phyloP scores from a whole-genome alignment of 2,888 invertebrate genomes.

The Camptogramma bilineatum region DNA sequence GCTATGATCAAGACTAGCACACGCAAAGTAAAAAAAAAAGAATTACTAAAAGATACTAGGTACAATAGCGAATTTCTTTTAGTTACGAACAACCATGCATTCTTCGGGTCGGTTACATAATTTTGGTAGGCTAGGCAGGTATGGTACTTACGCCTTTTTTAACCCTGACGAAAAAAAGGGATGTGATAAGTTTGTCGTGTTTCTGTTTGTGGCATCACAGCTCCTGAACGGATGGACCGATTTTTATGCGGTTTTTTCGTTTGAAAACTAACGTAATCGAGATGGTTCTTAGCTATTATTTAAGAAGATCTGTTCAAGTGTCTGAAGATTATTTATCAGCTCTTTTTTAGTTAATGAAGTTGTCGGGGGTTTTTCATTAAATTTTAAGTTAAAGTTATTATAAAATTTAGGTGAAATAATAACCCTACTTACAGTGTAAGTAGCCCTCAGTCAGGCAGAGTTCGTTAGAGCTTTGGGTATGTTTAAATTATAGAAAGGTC shows the following conservation, averaged over 20 bases:
- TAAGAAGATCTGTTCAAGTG: too few species aligned
- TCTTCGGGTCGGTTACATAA: conserved; percentile 58
- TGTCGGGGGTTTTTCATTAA: too few species aligned
- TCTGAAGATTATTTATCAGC: too few species aligned
- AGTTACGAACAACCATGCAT: conserved; percentile 50
- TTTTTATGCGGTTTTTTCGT: too few species aligned
- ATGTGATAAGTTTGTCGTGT: too few species aligned
- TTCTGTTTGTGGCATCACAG: too few species aligned
- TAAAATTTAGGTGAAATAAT: conserved; percentile 37
- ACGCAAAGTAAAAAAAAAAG: conserved; percentile 62
- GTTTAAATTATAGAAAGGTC: conserved; percentile 28
- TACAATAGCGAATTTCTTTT: conserved; percentile 54
- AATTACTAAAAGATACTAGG: conserved; percentile 50
- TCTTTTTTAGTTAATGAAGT: too few species aligned
- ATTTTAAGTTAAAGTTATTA: conserved; percentile 22
- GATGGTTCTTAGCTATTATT: too few species aligned
- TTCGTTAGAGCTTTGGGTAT: conserved; percentile 21
- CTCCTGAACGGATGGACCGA: too few species aligned
- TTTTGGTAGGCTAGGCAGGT: conserved; percentile 54
- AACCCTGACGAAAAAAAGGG: too few species aligned
- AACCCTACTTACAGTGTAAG: conserved; percentile 25
- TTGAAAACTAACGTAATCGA: too few species aligned
- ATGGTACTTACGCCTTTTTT: too few species aligned
- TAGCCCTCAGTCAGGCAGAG: conserved; percentile 14
- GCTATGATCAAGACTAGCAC: conserved; percentile 62